Percentiles rank a stretch among this genome's conserved stretches.
Conservation (phyloP, 2,113 vertebrate genomes). For the Grus americana region DNA sequence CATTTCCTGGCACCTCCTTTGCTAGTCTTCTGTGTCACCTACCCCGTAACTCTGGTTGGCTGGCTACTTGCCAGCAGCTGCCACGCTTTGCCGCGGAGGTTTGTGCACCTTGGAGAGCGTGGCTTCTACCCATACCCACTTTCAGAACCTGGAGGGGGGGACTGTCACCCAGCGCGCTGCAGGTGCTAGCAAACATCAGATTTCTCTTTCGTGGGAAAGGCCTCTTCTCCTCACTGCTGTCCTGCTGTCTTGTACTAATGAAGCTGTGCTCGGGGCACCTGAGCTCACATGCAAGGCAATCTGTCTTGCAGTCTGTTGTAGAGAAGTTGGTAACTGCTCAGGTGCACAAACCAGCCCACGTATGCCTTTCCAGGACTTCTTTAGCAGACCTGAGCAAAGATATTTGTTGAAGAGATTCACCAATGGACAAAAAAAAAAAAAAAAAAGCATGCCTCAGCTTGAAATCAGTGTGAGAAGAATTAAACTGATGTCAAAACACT, state of each 20-base stretch:
- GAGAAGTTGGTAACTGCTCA: not conserved
- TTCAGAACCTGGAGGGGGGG: not conserved
- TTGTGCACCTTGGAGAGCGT: not conserved
- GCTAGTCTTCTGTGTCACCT: not conserved
- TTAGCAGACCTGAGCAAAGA: not conserved
- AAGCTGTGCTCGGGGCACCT: not conserved
- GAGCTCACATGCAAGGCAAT: not conserved
- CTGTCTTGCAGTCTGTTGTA: not conserved
- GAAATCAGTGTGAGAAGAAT: not conserved
- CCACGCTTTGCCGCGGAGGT: not conserved
- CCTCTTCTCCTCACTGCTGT: not conserved
- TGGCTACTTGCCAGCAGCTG: not conserved
- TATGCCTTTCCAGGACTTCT: not conserved
- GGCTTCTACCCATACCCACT: not conserved
- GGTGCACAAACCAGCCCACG: not conserved
- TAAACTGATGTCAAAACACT: not conserved
- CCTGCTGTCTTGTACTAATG: not conserved
- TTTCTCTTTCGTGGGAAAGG: not conserved
- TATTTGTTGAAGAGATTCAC: not conserved
- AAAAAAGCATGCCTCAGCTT: not conserved
- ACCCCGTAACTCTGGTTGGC: not conserved
- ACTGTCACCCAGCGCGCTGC: not conserved
- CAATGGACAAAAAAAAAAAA: not conserved
- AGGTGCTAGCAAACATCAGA: not conserved
- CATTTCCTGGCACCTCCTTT: not conserved